Conservation (phyloP, 2,888 invertebrate species). For the Dinocampus coccinellae region DNA sequence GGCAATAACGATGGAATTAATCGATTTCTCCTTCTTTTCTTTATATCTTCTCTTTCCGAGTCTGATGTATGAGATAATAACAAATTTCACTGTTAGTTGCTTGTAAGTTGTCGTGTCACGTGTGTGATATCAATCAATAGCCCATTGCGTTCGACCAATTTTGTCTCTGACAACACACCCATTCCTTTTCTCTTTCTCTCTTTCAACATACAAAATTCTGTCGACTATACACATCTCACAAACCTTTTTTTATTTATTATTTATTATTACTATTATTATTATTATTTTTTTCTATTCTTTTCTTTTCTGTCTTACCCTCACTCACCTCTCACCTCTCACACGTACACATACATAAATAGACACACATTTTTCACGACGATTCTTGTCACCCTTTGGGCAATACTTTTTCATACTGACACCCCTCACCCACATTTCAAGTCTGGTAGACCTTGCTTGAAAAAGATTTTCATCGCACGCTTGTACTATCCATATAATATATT, state of each 20-base stretch:
- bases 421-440: neutral
- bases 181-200: no score
- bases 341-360: neutral
- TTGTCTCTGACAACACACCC: conserved; percentile 13
- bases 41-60: neutral
- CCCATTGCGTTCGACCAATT: conserved; percentile 35
- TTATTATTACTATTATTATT: no score
- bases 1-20: neutral
- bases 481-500: neutral
- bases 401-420: conserved; percentile 13
- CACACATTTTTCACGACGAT: neutral
- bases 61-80: conserved; percentile 28
- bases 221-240: neutral
- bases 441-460: conserved; percentile 4
- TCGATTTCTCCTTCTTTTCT: neutral
- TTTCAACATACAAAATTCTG: no score
- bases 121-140: conserved; percentile 44
- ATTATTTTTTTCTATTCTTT: neutral
- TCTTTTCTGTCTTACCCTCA: neutral
- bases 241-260: neutral
- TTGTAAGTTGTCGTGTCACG: conserved; percentile 39
- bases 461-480: neutral
- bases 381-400: conserved; percentile 13
- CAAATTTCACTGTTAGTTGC: conserved; percentile 40
- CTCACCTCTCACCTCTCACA: neutral